Percentiles rank a stretch among this genome's conserved stretches.
Conservation (phyloP, 2,113 vertebrate species). For the Caretta caretta region DNA sequence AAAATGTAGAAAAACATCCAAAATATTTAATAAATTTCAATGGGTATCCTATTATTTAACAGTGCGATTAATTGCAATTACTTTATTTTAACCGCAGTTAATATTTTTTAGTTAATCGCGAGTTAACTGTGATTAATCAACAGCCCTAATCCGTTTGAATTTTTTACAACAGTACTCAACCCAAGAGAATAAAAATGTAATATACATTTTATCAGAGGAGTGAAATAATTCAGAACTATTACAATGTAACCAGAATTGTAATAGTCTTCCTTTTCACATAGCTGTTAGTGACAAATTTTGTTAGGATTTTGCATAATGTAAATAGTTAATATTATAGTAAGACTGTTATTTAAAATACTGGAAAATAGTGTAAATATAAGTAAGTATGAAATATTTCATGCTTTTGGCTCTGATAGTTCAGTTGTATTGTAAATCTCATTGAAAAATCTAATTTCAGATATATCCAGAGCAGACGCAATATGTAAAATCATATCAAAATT, state of each 20-base stretch:
- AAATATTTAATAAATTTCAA: no score
- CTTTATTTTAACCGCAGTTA: no score
- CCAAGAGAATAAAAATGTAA: background rate
- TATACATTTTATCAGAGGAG: background rate
- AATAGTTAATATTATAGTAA: accelerated
- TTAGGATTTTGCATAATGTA: background rate
- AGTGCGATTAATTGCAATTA: no score
- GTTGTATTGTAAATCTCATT: background rate
- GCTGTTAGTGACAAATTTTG: background rate
- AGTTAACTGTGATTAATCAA: no score
- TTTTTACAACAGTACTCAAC: background rate
- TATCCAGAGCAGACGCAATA: background rate
- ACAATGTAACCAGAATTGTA: background rate
- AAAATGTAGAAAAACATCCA: no score
- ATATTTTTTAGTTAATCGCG: no score
- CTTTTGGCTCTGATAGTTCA: background rate
- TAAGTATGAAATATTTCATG: background rate
- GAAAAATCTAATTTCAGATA: background rate
- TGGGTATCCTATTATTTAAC: no score
- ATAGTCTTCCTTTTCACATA: background rate
- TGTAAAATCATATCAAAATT: background rate
- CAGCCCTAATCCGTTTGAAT: background rate
- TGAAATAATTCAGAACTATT: background rate
- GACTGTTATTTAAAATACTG: background rate
- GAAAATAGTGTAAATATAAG: background rate